Base-by-base conservation (phyloP, 1,140 invertebrate genomes). In the Agrilus planipennis region DNA sequence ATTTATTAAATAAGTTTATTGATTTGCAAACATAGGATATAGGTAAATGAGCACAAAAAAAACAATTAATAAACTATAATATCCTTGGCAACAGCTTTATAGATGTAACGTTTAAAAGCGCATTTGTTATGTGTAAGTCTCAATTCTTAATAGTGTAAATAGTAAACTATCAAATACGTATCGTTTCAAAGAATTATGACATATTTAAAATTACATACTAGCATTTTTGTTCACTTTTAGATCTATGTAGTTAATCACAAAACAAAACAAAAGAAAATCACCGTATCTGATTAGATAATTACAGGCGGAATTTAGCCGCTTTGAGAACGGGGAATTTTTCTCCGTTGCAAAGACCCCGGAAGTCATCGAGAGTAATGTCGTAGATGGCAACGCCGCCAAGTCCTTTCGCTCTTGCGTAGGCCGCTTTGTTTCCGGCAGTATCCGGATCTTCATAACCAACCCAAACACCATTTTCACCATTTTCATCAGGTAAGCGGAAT, bases 381-480 rank as follows among this genome's bases (percentile, higher is more conserved):
- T 77, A 72, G 3, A 92, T 67, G 9, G 87, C 85, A 1, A 88
- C 70, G 21, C 88, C 89, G 15, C 85, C 88, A 2, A 86, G 72
- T 16, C 76, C 77, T 53, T 83, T 81, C 2, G 70, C 70, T 50
- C 79, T 79, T 20, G 75, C 79, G 50, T 80, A 91, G 3, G 69
- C 57, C 1, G 84, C 84, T 57, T 94, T 95, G 40, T 81, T 75
- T 22, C 75, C 79, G 28, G 88, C 79, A 1, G 84, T 89, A 35
- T 89, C 80, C 0, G 80, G 74, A 59, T 94, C 87, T 55, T 95
- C 90, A 55, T 84, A 94, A 23, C 80, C 80, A 0, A 91, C 80
- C 91, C 91, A 96, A 31, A 91, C 70, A 10, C 87, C 80, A 4
- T 74, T 75, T 9, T 79, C 70, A 5, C 68, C 74, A 20, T 65